Conservation (phyloP, 2,113 vertebrate species). For the Podarcis raffonei region DNA sequence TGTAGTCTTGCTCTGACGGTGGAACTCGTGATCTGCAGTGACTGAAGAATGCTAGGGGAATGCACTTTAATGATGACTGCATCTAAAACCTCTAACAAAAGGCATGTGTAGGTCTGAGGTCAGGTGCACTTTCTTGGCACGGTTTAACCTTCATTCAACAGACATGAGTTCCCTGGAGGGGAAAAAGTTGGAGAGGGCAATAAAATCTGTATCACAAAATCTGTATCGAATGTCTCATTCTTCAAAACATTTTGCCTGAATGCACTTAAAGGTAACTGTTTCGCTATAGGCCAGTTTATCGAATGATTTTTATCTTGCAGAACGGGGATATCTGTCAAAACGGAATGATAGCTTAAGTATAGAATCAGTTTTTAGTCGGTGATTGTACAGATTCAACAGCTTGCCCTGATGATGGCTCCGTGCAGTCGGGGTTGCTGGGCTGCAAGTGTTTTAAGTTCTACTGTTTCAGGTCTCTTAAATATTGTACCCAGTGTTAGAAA, state of each 20-base stretch:
- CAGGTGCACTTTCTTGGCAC: constrained; percentile 71
- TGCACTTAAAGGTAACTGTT: not conserved
- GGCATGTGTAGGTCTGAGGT: constrained; percentile 91
- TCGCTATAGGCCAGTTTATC: not conserved
- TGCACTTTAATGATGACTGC: constrained; percentile 87
- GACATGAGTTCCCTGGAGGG: constrained; percentile 56
- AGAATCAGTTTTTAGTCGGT: not conserved
- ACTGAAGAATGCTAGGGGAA: constrained; percentile 62
- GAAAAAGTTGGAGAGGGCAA: constrained; percentile 60
- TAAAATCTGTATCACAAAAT: constrained; percentile 62
- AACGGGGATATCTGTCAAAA: not conserved
- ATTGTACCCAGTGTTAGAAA: not conserved
- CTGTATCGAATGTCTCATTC: not conserved
- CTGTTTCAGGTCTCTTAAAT: not conserved
- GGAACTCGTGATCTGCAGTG: constrained; percentile 59
- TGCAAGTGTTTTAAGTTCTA: too few species aligned
- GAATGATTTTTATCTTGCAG: not conserved
- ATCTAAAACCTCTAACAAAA: constrained; percentile 85
- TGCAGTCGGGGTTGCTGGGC: too few species aligned
- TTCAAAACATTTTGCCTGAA: not conserved
- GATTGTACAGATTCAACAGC: not conserved
- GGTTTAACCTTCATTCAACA: constrained; percentile 72
- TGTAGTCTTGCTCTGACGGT: constrained; percentile 54
- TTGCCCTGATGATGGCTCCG: too few species aligned
- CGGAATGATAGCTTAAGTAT: not conserved